Percentiles rank a stretch among this genome's conserved stretches.
Conservation (phyloP, 2,113 vertebrate species). For the Cairina moschata region DNA sequence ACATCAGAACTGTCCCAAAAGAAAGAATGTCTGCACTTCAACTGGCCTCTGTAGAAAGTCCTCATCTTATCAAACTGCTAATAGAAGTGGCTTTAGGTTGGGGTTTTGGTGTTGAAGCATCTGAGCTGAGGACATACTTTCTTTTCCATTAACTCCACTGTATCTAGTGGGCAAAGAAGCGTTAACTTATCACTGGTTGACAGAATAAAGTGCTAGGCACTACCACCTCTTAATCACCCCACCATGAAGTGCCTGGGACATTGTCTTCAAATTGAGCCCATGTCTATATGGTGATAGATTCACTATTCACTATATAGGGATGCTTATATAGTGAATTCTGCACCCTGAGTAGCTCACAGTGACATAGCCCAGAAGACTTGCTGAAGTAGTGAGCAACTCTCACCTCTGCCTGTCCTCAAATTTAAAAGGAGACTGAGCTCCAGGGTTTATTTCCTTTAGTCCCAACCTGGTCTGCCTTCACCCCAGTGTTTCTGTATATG, state of each 20-base stretch:
- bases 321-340: not conserved
- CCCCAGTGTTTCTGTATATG: not conserved
- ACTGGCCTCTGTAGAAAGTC: not conserved
- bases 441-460: not conserved
- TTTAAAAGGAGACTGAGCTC: not conserved
- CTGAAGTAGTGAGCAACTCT: not conserved
- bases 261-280: not conserved
- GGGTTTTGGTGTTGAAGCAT: not conserved
- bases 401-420: fast-evolving
- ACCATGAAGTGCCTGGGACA: not conserved
- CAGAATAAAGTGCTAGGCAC: not conserved
- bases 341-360: not conserved
- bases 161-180: not conserved
- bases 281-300: too few relatives aligned
- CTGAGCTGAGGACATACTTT: not conserved
- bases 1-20: not conserved
- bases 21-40: not conserved
- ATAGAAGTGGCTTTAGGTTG: not conserved
- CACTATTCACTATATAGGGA: too few relatives aligned
- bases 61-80: not conserved
- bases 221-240: not conserved
- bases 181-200: not conserved
- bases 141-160: not conserved
- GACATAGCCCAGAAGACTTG: not conserved
- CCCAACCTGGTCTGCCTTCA: not conserved